Conservation (phyloP, 2,888 invertebrate genomes). For the Eilema sororculum region DNA sequence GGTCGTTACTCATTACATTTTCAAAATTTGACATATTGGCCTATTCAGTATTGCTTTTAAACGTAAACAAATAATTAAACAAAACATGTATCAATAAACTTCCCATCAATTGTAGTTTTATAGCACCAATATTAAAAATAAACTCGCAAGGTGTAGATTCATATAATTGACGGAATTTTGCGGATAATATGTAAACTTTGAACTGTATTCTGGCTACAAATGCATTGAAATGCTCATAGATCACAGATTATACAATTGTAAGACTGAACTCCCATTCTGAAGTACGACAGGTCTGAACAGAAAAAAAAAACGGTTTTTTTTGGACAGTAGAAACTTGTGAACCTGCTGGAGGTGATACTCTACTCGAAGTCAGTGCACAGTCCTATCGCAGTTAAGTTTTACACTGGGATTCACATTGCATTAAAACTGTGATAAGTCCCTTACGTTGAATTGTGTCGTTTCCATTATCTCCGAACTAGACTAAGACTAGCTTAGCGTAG, state of each 20-base stretch:
- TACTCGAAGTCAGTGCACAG: neutral
- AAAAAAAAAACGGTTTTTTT: no score
- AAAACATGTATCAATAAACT: constrained; percentile 41
- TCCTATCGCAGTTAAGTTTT: neutral
- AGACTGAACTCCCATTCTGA: neutral
- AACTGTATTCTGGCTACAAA: constrained; percentile 21
- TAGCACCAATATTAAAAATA: constrained; percentile 57
- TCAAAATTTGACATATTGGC: constrained; percentile 26
- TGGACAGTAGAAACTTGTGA: no score
- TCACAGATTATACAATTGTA: constrained; percentile 36
- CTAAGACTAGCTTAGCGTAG: constrained; percentile 68
- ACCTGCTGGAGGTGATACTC: neutral
- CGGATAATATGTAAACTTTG: constrained; percentile 29
- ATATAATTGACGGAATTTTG: constrained; percentile 12
- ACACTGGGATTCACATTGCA: constrained; percentile 35
- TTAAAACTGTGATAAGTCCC: constrained; percentile 36
- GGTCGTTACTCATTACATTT: constrained; percentile 42
- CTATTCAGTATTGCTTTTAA: constrained; percentile 14
- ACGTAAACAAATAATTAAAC: constrained; percentile 33
- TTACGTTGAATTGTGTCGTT: constrained; percentile 31
- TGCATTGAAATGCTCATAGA: constrained; percentile 36
- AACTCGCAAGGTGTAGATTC: constrained; percentile 22
- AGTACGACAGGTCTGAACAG: neutral
- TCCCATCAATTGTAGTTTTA: constrained; percentile 28
- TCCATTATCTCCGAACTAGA: constrained; percentile 57